Base-by-base conservation (phyloP, 1,140 invertebrate species). In the Stegodyphus mimosarum region DNA sequence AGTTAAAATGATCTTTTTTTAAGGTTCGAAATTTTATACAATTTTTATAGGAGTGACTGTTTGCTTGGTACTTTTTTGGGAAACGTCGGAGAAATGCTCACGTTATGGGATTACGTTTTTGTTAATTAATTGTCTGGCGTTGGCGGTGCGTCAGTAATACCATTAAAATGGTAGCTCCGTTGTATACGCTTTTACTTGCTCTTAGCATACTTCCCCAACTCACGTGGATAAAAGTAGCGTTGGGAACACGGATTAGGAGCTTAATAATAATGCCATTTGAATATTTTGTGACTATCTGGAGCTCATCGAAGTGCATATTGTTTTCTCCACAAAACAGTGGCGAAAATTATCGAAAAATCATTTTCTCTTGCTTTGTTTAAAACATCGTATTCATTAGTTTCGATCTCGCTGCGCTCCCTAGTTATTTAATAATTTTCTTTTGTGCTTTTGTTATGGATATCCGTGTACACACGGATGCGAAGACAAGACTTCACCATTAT, bases 381-480 rank as follows among this genome's bases (percentile, higher is more conserved):
- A 77, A 77, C 55, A 50, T 49, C 49, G 75, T 51, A 77, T 77
- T 77, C 75, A 77, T 64, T 77, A 77, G 63, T 63, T 66, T 66
- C 75, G 9, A 71, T 71, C 72, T 51, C 51, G 7, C 55, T 74
- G 9, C 63, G 70, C 5, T 73, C 48, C 5, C 69, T 74, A 13
- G 13, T 83, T 83, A 48, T 83, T 83, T 72, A 81, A 70, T 81
- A 72, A 81, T 81, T 33, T 81, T 81, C 53, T 81, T 81, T 76
- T 66, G 50, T 78, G 11, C 48, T 78, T 77, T 80, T 49, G 73
- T 80, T 17, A 71, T 70, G 51, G 66, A 71, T 80, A 80, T 80
- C 71, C 2, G n/a, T 80, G 66, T 60, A 52, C 49, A 15, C 51
- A 10, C 13, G 60, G 64, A 78, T 55, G 48, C 11, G 66, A 80